phyloP scores from a whole-genome alignment of 1,140 invertebrate genomes.

The Bombus haemorrhoidalis region DNA sequence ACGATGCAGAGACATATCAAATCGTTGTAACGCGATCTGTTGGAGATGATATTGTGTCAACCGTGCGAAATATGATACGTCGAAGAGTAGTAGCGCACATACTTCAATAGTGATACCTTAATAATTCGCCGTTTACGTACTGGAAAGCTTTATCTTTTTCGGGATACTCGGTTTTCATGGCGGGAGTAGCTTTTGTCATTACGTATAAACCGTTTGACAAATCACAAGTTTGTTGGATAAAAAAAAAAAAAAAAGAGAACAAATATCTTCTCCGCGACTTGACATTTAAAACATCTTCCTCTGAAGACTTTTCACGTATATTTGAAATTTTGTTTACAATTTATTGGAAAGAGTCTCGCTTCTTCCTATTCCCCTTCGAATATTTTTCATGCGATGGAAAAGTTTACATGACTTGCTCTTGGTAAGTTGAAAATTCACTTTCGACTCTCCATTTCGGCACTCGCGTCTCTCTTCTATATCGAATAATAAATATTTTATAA shows the following conservation, averaged over 20 bases:
- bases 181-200: neutral
- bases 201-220: neutral
- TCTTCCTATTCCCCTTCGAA: too few relatives aligned
- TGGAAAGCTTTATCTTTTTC: neutral
- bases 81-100: neutral
- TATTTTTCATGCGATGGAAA: too few relatives aligned
- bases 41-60: neutral
- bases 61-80: neutral
- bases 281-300: too few relatives aligned
- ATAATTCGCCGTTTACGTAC: neutral
- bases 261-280: too few relatives aligned
- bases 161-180: neutral
- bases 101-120: neutral
- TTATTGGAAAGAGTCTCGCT: too few relatives aligned
- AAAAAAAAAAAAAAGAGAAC: too few relatives aligned
- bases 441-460: too few relatives aligned
- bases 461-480: neutral
- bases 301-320: too few relatives aligned
- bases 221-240: neutral
- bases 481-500: too few relatives aligned
- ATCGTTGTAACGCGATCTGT: neutral
- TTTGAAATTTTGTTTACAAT: too few relatives aligned
- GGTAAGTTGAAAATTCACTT: too few relatives aligned
- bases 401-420: too few relatives aligned
- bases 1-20: neutral